Base-by-base conservation (phyloP, 2,888 invertebrate genomes). In the Standfussiana lucernea region DNA sequence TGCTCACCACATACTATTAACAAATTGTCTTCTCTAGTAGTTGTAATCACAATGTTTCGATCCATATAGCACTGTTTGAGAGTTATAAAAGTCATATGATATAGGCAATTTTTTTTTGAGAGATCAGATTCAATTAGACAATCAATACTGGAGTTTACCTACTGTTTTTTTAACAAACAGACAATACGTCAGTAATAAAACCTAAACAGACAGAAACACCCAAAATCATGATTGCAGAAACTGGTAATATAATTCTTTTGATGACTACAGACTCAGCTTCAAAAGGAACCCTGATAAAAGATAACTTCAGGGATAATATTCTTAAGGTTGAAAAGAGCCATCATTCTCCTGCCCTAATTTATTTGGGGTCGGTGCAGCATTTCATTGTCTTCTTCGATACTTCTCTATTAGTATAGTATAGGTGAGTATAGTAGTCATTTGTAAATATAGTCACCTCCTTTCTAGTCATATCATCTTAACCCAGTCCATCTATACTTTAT, bases 1-100 rank as follows among this genome's bases (percentile, higher is more conserved):
- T 75, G 56, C 73, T 68, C 59, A 69, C 59, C 15, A 56, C 24
- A 35, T 32, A 71, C 3, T 21, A 53, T 68, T 68, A 37, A 53
- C 50, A 28, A 37, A 15, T 7, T 68, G 53, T 67, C 45, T 15
- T 35, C 24, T 15, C 24, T 24, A 37, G 40, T 10, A 28, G 18
- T 64, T 40, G n/a, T n/a, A 64, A 64, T 35, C 4, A 18, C 18
- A 40, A n/a, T 64, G n/a, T n/a, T 64, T 1, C 40, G n/a, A 64
- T 40, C 8, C 1, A 64, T 64, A n/a, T 24, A 40, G 8, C n/a
- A 18, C 0, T 28, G 18, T 32, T 59, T 32, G 18, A 1, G 18
- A 59, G 8, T 28, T 28, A 6, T 56, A 56, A 59, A 18, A 59
- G 28, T 18, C 2, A 32, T 59, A 8, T 18, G 8, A 32, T 3